These are phyloP conservation scores for Dendrocincla tyrannina DNA, from an alignment of 2,797 vertebrate species.

Conservation along the genomic window DNA sequence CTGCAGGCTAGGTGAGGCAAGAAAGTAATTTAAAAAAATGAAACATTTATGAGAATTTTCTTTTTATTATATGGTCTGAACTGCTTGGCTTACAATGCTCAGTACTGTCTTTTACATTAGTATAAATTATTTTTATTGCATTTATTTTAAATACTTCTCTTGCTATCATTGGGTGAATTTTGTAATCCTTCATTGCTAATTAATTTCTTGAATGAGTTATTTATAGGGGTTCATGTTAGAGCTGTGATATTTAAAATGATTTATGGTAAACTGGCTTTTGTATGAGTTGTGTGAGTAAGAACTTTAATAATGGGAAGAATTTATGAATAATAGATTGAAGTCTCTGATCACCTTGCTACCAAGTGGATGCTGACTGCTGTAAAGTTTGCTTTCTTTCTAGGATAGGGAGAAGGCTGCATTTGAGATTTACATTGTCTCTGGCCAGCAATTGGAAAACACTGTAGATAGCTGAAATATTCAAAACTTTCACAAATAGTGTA, in stretches of 20 bases:
- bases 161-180: not conserved
- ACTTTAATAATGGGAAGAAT: not conserved
- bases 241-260: not conserved
- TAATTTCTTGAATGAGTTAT: not conserved
- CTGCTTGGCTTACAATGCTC: not conserved
- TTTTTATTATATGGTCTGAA: not conserved
- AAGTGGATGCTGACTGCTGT: not conserved
- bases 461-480: not conserved
- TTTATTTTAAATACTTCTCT: not conserved
- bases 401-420: not conserved
- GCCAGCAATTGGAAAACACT: not conserved
- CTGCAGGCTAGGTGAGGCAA: slow-evolving; percentile 14
- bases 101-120: not conserved
- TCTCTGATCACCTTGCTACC: not conserved
- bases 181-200: not conserved
- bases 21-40: not conserved
- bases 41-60: slow-evolving; percentile 42
- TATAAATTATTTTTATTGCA: not conserved
- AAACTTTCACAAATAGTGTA: not conserved
- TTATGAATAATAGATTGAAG: not conserved
- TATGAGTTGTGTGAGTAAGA: not conserved
- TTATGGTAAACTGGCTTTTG: not conserved
- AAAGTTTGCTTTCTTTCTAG: not conserved
- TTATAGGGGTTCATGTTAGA: not conserved
- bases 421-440: not conserved